Evolutionary conservation across 2,888 invertebrate species (phyloP), one percentile per base, ranked within the genome.

Genomic region (Eupithecia centaureata): DNA sequence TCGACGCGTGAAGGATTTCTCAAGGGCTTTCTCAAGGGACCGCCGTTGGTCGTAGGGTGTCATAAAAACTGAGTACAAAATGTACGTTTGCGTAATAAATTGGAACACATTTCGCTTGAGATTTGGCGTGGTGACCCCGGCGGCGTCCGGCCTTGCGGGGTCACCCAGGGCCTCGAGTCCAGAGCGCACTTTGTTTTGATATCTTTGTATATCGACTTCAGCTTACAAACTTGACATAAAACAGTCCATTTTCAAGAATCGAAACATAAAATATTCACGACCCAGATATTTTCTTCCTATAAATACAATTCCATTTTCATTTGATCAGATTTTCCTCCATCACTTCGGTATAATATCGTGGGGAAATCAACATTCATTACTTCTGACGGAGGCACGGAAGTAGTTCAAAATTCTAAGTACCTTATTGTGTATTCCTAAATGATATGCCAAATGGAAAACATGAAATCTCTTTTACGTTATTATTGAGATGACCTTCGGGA

Each of bases 81-180:
- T 59, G 25, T 67, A 54, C 33, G 30, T 22, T 51, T 18, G 32
- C 58, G 54, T 54, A 63, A 42, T 60, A 42, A 67, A 67, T 52
- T 58, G 33, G 32, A 32, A 18, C 33, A 15, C 32, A 32, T 59
- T 30, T 52, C 22, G 32, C 22, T 47, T 4, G 47, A 47, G 47
- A 22, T 47, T 47, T 10, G 22, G 18, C 38, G 18, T 42, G 2
- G 18, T 18, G 38, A 2, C 38, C 18, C 18, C 0, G 0, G 2
- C 18, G 18, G 42, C n/a, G n/a, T n/a, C 18, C 47, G 22, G 4
- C 18, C 47, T 47, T 47, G 3, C 10, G 12, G 42, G 38, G 38
- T 18, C 18, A 42, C 12, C 47, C 47, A 4, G 22, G n/a, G n/a
- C 47, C 22, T 10, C n/a, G 2, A 10, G 10, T 10, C 47, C 10